Evolutionary conservation across 2,113 vertebrate species (phyloP).

Genomic region (Motacilla tschutschensis): DNA sequence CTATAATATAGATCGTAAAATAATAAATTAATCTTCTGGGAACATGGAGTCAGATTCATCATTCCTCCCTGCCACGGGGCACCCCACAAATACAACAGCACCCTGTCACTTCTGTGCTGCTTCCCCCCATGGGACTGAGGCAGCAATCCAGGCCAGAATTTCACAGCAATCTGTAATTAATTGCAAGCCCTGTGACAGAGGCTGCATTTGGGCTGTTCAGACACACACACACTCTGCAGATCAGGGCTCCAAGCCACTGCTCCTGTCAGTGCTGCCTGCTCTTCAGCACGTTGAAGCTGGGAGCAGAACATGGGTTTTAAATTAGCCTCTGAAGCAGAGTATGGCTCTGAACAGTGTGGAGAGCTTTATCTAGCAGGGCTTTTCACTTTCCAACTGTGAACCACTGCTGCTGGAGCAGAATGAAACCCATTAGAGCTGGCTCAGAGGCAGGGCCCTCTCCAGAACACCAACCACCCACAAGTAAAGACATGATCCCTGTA

Average conservation of each 20-base stretch:
- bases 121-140: not conserved
- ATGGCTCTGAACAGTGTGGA: not conserved
- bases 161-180: not conserved
- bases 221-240: not conserved
- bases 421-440: not conserved
- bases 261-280: slow-evolving; percentile 7
- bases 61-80: too few relatives aligned
- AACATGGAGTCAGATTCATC: too few relatives aligned
- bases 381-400: not conserved
- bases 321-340: not conserved
- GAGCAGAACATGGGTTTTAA: not conserved
- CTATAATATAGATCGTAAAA: too few relatives aligned
- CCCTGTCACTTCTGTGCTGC: not conserved
- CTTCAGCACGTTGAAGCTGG: not conserved
- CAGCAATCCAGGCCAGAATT: not conserved
- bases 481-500: not conserved
- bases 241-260: not conserved
- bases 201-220: not conserved
- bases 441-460: slow-evolving; percentile 7
- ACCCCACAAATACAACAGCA: not conserved
- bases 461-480: not conserved
- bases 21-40: too few relatives aligned
- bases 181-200: not conserved
- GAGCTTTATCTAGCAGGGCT: not conserved
- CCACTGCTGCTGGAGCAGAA: not conserved